These are phyloP conservation scores for Gastrophysa polygoni DNA, from an alignment of 2,888 invertebrate genomes.

Conservation along the genomic window DNA sequence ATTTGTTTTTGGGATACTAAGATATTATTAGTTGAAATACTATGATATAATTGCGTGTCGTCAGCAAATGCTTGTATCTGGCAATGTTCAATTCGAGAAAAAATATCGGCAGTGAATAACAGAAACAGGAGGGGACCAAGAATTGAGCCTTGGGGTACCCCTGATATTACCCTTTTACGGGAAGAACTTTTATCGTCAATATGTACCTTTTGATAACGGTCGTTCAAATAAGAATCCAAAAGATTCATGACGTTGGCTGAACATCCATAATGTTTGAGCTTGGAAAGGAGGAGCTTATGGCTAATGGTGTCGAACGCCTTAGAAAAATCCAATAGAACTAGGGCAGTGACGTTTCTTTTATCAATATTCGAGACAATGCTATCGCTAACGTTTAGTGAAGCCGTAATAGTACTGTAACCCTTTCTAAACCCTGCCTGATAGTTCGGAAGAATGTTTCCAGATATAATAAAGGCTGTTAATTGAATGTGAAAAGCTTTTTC, in stretches of 20 bases:
- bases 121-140: neutral
- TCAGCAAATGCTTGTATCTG: constrained; percentile 1
- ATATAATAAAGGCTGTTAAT: neutral
- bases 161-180: neutral
- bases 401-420: constrained; percentile 2
- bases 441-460: neutral
- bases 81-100: neutral
- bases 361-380: constrained; percentile 9
- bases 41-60: neutral
- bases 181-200: neutral
- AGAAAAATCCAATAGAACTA: neutral
- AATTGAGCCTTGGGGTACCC: neutral
- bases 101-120: constrained; percentile 1
- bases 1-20: neutral
- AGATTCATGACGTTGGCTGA: neutral
- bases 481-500: neutral
- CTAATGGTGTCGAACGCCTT: neutral
- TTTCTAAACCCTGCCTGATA: constrained; percentile 6
- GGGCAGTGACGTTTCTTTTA: neutral
- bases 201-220: neutral
- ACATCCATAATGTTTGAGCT: neutral
- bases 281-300: neutral
- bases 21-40: neutral
- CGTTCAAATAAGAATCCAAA: neutral
- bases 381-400: constrained; percentile 3